Percentiles rank a stretch among this genome's conserved stretches.
Conservation (phyloP, 2,888 invertebrate genomes). For the Cabera pusaria region DNA sequence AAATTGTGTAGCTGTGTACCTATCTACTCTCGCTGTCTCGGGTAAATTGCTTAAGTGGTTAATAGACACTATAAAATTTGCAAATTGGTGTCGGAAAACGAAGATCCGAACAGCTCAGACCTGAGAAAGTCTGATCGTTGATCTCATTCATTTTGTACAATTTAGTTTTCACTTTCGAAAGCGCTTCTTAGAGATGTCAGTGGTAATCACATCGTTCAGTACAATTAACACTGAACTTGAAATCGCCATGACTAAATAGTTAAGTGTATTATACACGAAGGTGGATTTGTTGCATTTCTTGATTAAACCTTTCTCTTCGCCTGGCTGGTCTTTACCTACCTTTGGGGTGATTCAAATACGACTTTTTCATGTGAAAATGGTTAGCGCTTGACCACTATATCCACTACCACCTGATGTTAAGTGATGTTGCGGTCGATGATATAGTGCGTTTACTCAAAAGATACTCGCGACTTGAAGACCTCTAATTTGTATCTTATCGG, state of each 20-base stretch:
- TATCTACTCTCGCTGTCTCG: too few relatives aligned
- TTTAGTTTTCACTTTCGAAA: conserved; percentile 24
- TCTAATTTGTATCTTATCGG: too few relatives aligned
- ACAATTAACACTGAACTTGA: conserved; percentile 22
- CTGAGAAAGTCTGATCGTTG: conserved; percentile 21
- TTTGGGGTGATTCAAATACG: too few relatives aligned
- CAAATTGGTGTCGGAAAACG: conserved; percentile 2
- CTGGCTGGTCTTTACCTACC: too few relatives aligned
- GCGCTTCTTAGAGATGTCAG: conserved; percentile 19
- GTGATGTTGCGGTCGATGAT: too few relatives aligned
- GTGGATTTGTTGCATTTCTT: conserved; percentile 11
- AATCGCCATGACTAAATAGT: conserved; percentile 16
- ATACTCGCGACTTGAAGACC: too few relatives aligned
- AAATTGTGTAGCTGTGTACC: too few relatives aligned
- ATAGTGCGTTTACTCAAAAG: too few relatives aligned
- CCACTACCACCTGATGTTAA: too few relatives aligned
- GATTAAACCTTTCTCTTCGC: conserved; percentile 1
- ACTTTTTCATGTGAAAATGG: too few relatives aligned
- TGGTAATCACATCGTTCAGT: conserved; percentile 14
- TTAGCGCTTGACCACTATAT: too few relatives aligned
- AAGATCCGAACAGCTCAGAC: not conserved
- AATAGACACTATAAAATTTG: not conserved
- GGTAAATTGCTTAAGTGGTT: conserved; percentile 6
- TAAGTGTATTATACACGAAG: conserved; percentile 7
- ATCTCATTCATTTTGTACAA: conserved; percentile 13